Evolutionary conservation across 1,140 invertebrate species (phyloP).

Genomic region (Scaptomyza pallida): DNA sequence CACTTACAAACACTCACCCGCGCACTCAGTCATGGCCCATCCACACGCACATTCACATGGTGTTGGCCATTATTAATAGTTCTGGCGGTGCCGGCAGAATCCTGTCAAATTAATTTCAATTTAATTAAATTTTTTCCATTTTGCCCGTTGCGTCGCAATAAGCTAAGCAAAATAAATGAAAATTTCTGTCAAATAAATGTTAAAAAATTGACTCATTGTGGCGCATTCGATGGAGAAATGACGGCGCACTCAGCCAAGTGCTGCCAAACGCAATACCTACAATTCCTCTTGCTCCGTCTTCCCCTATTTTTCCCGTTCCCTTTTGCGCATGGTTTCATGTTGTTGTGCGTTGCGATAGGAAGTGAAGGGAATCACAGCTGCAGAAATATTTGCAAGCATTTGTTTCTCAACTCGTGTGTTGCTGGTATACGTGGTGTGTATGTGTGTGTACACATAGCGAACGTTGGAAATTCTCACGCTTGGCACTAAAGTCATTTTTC

Average conservation of each 20-base stretch:
- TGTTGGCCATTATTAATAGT: constrained; percentile 74
- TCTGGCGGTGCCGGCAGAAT: constrained; percentile 67
- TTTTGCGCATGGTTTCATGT: constrained; percentile 3
- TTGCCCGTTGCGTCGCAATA: not conserved
- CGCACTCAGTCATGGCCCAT: constrained; percentile 2
- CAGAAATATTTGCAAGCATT: constrained; percentile 78
- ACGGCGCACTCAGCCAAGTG: constrained; percentile 8
- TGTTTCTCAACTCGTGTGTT: constrained; percentile 58
- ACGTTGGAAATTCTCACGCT: constrained; percentile 71
- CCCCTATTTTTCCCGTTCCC: not conserved
- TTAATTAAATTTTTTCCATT: constrained; percentile 75
- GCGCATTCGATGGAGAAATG: constrained; percentile 37
- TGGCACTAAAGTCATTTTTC: constrained; percentile 74
- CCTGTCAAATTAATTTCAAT: constrained; percentile 82
- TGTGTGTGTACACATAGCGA: constrained; percentile 5
- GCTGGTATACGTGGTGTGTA: not conserved
- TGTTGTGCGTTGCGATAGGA: constrained; percentile 19
- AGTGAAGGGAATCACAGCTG: constrained; percentile 72
- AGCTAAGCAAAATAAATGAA: constrained; percentile 73
- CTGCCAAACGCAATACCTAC: not conserved
- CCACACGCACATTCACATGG: constrained; percentile 35
- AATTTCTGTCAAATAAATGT: constrained; percentile 82
- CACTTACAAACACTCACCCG: constrained; percentile 11
- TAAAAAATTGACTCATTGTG: constrained; percentile 82
- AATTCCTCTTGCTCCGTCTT: not conserved